These are phyloP conservation scores for Pseudomyrmex concolor DNA, from an alignment of 1,140 invertebrate genomes.

Conservation along the genomic window DNA sequence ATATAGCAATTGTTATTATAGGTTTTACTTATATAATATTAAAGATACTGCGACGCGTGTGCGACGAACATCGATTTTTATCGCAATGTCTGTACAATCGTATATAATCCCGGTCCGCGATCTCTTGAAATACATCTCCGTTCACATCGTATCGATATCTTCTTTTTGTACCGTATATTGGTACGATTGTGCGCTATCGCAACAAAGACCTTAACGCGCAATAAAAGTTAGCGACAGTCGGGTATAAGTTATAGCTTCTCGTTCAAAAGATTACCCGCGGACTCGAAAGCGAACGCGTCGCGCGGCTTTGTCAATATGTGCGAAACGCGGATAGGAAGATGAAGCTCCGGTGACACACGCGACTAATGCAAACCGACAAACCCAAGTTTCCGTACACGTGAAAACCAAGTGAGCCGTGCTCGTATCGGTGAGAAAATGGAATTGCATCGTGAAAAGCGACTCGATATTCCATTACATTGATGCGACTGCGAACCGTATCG, in stretches of 20 bases:
- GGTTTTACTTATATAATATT: too few species aligned
- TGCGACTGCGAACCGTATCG: constrained; percentile 46
- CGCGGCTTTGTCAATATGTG: not conserved
- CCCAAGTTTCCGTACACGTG: not conserved
- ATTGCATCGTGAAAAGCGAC: constrained; percentile 48
- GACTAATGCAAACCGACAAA: constrained; percentile 54
- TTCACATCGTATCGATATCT: not conserved
- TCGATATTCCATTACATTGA: constrained; percentile 72
- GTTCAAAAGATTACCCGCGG: constrained; percentile 1
- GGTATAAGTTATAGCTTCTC: constrained; percentile 2
- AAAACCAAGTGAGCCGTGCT: constrained; percentile 17
- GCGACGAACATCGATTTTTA: too few species aligned
- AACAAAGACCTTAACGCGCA: not conserved
- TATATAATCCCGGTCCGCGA: too few species aligned
- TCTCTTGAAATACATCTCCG: too few species aligned
- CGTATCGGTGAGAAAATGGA: constrained; percentile 40
- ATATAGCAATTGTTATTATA: too few species aligned
- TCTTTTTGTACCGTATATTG: not conserved
- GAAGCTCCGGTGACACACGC: constrained; percentile 34
- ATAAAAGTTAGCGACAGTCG: constrained; percentile 27
- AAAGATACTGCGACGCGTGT: too few species aligned
- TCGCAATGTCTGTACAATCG: too few species aligned
- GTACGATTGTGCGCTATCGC: not conserved
- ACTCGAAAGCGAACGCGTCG: not conserved
- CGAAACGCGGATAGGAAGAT: not conserved